Base-by-base conservation (phyloP, 2,113 vertebrate species). In the Rutilus rutilus region DNA sequence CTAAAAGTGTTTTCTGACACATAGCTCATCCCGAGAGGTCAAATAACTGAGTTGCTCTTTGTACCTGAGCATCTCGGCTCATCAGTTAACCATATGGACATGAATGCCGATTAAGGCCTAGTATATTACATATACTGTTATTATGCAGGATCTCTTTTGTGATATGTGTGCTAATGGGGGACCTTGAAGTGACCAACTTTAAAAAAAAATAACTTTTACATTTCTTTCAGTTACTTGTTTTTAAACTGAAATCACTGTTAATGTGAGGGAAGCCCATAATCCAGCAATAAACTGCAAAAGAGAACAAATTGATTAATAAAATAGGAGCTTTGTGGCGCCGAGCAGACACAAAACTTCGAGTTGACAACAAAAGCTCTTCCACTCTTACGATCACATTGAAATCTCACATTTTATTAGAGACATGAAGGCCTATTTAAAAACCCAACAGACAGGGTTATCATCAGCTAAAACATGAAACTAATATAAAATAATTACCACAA, bases 1-100 rank as follows among this genome's bases (percentile, higher is more conserved):
- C 69, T n/a, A 73, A 12, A 73, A 42, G 21, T 42, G 36, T 73
- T 42, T 73, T 42, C 69, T 73, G 69, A 73, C 69, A 73, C 69
- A 73, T 6, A 23, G 9, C 69, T 73, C 69, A 73, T 73, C 69
- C 10, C 21, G 2, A 73, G 21, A 73, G 69, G 69, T 42, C 19
- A 73, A 42, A 73, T 42, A 73, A 73, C 42, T 42, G 69, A 42
- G 21, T 23, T 73, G 69, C 69, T 73, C 36, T 73, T 73, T 42
- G 69, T 73, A 73, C 69, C 12, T 11, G 36, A 23, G 21, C 21
- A 21, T 12, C 69, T 42, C 10, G 4, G 33, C 36, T 73, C 69
- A 42, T 73, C 42, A 73, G 36, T 23, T 73, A 42, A 73, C 36
- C 36, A n/a, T 23, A 73, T 73, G 69, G 69, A 5, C 10, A 23